phyloP scores from a whole-genome alignment of 2,888 invertebrate species.

The Diogma glabrata region DNA sequence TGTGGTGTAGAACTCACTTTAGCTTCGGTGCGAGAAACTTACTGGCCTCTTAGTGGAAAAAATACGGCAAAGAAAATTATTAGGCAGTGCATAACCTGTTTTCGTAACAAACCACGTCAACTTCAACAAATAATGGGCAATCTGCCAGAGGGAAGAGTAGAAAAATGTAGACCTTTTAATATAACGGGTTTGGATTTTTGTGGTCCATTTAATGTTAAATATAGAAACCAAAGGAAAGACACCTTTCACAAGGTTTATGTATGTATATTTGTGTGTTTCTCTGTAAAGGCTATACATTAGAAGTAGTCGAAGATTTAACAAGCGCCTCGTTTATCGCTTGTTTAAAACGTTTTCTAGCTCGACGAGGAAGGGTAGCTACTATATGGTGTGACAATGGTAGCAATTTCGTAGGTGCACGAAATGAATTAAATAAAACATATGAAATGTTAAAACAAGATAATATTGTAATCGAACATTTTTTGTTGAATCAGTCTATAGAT shows the following conservation, averaged over 20 bases:
- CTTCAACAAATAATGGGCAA: not conserved
- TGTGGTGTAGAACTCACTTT: not conserved
- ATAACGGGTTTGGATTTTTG: not conserved
- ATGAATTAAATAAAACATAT: not conserved
- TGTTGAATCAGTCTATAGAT: too few species aligned
- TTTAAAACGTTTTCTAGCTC: not conserved
- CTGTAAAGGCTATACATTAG: conserved; percentile 1
- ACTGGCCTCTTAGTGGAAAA: not conserved
- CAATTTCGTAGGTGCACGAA: not conserved
- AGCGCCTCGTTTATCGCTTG: too few species aligned
- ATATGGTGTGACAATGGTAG: not conserved
- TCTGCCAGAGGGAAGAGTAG: not conserved
- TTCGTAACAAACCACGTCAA: not conserved
- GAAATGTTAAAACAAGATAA: too few species aligned
- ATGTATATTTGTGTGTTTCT: too few species aligned
- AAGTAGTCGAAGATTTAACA: not conserved
- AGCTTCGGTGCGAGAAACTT: not conserved
- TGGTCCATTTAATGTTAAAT: not conserved
- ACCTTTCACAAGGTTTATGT: not conserved
- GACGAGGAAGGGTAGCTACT: not conserved
- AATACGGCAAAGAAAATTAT: too few species aligned
- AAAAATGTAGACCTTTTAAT: not conserved
- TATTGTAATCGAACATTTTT: too few species aligned
- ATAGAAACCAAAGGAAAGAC: not conserved
- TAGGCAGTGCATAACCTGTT: too few species aligned